Base-by-base conservation (phyloP, 2,113 vertebrate genomes). In the Hippocampus guttulatus region DNA sequence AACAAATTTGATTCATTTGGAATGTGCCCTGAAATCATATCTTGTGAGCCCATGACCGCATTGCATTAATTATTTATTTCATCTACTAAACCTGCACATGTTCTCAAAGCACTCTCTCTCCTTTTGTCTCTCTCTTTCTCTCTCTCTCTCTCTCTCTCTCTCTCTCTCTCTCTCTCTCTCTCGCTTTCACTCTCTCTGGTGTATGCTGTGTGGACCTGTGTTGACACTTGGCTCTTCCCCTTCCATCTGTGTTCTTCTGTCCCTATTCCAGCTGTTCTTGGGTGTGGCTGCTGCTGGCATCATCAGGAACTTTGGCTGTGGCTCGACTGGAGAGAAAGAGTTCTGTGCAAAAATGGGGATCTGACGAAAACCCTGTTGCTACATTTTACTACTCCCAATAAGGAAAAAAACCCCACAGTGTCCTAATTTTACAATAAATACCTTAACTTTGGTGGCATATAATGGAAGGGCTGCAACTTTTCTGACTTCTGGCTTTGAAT, bases 221-320 rank as follows among this genome's bases (percentile, higher is more conserved):
- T 18, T 70, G 66, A 81, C 72, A 49, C 68, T 33, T 8, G 6
- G 0, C 64, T 51, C 66, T 63, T 30, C 41, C 64, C n/a, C 68
- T 60, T 67, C 61, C 72, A 82, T 70, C 86, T 79, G 75, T 83
- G 73, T 58, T 68, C 74, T 72, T 63, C 70, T 86, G 81, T 88
- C 75, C 69, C 68, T 10, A 57, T 70, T 81, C 81, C 79, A 87
- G 81, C 67, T 81, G 80, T 75, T 73, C 58, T 3, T 3, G 81
- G 86, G 85, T 71, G 86, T 81, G 77, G 81, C 73, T 76, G 79
- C 81, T 72, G 75, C 66, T 87, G 84, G 81, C 83, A 85, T 68
- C 73, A 70, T 10, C 68, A 80, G 69, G 80, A 76, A 61, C 75
- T 63, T 73, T 68, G 74, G 75, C 74, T 84, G 78, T 74, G 63